phyloP scores from a whole-genome alignment of 2,888 invertebrate genomes.

The Argyresthia goedartella region DNA sequence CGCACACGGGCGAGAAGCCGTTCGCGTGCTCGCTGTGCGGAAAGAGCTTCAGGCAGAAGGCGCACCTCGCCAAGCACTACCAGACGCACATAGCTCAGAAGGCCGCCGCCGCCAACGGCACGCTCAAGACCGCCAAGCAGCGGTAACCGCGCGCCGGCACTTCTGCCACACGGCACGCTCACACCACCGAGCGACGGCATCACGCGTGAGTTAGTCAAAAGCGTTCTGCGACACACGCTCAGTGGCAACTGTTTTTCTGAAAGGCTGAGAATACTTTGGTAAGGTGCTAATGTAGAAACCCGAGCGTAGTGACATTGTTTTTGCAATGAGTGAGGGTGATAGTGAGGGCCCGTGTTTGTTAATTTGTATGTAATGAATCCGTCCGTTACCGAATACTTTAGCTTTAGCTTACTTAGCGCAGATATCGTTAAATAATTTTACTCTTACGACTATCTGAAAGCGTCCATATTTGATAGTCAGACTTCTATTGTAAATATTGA shows the following conservation, averaged over 20 bases:
- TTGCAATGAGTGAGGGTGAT: not conserved
- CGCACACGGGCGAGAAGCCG: slow-evolving; percentile 98
- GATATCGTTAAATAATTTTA: slow-evolving; percentile 36
- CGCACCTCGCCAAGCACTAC: slow-evolving; percentile 92
- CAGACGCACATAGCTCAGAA: slow-evolving; percentile 93
- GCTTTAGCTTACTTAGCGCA: slow-evolving; percentile 53
- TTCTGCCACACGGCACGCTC: not conserved
- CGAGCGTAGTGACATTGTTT: not conserved
- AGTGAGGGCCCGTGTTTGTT: slow-evolving; percentile 32
- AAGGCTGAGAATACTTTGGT: slow-evolving; percentile 67
- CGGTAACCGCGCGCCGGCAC: slow-evolving; percentile 42
- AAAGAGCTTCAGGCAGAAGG: slow-evolving; percentile 93
- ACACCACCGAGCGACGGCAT: not conserved
- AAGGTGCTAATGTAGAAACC: slow-evolving; percentile 44
- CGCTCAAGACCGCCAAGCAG: slow-evolving; percentile 65
- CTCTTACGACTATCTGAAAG: slow-evolving; percentile 25
- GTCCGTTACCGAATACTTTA: slow-evolving; percentile 67
- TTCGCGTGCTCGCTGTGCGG: slow-evolving; percentile 95
- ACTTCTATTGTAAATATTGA: slow-evolving; percentile 14
- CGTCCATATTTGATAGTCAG: slow-evolving; percentile 42
- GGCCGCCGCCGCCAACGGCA: slow-evolving; percentile 76
- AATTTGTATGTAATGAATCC: slow-evolving; percentile 60
- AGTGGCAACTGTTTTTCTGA: slow-evolving; percentile 50
- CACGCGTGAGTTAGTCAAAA: not conserved
- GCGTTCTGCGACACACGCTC: not conserved